These are phyloP conservation scores for Gallinago jamesoni DNA, from an alignment of 2,113 vertebrate species.

Conservation along the genomic window DNA sequence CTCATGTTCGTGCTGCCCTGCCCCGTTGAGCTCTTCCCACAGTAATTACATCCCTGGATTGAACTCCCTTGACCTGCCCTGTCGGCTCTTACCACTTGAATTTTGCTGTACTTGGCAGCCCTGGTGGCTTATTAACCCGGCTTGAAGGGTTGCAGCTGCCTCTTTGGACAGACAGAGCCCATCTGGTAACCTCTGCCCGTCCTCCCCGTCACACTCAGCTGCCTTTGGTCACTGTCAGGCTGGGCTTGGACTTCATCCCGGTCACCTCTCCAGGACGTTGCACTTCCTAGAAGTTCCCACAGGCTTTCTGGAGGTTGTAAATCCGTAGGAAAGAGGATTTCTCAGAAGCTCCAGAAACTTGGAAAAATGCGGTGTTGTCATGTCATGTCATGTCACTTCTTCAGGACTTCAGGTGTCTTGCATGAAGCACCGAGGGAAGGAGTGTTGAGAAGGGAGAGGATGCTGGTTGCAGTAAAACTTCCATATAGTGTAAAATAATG, in stretches of 20 bases:
- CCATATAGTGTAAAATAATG: neutral
- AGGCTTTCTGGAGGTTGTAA: rapidly evolving
- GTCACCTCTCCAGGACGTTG: rapidly evolving
- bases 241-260: neutral
- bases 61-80: neutral
- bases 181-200: neutral
- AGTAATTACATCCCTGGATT: neutral
- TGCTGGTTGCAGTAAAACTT: neutral
- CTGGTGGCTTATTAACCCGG: neutral
- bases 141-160: neutral
- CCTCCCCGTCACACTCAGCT: neutral
- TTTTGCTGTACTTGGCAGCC: neutral
- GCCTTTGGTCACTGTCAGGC: neutral
- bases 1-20: rapidly evolving
- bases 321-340: neutral
- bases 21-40: neutral
- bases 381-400: neutral
- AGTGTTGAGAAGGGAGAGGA: neutral
- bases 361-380: rapidly evolving
- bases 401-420: neutral
- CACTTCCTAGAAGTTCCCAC: neutral
- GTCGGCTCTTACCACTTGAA: neutral
- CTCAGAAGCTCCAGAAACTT: neutral
- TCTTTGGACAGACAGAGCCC: neutral
- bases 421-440: neutral